Evolutionary conservation across 2,113 vertebrate genomes (phyloP).

Genomic region (Aythya baeri): DNA sequence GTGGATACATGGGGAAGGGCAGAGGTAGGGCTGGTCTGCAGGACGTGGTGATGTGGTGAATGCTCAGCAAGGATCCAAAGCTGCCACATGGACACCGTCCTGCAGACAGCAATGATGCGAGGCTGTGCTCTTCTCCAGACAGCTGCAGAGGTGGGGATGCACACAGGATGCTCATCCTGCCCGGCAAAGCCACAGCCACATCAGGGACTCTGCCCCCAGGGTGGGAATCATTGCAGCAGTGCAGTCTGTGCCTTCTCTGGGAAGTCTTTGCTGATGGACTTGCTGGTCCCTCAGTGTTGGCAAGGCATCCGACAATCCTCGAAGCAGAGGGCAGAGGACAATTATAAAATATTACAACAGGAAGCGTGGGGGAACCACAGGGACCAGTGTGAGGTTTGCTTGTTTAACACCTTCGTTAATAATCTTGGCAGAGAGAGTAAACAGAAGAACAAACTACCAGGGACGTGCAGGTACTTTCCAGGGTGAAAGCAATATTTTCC

Average conservation of each 20-base stretch:
- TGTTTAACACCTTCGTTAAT: slow-evolving; percentile 20
- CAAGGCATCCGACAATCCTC: neutral
- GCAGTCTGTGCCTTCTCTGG: neutral
- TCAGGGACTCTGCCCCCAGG: neutral
- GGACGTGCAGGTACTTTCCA: neutral
- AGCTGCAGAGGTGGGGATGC: neutral
- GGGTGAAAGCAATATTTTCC: neutral
- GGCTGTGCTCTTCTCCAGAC: neutral
- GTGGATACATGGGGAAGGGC: neutral
- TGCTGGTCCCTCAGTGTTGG: neutral
- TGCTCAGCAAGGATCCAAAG: neutral
- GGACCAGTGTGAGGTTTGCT: neutral
- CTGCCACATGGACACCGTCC: rapidly evolving
- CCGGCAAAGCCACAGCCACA: neutral
- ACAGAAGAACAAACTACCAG: neutral
- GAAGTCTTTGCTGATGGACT: neutral
- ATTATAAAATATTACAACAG: neutral
- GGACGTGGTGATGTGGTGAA: neutral
- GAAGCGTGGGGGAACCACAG: neutral
- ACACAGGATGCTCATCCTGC: neutral
- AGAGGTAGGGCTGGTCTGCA: neutral
- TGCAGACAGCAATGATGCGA: neutral
- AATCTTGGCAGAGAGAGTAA: slow-evolving; percentile 23
- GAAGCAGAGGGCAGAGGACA: neutral
- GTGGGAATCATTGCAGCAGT: neutral